Conservation (phyloP, 2,797 vertebrate species). For the Sebastes taczanowskii region DNA sequence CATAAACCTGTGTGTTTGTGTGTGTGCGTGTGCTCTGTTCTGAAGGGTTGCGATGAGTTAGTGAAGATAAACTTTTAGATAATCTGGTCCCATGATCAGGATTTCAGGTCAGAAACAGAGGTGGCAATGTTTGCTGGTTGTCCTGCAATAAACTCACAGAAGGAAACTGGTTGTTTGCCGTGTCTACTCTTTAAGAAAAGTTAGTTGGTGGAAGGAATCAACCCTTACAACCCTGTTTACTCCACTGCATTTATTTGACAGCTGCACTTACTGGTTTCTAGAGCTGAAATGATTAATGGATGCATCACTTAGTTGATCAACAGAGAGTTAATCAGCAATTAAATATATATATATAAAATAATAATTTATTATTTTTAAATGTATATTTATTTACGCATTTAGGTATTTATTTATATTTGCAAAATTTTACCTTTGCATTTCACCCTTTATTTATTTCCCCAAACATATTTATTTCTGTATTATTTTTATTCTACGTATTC, state of each 20-base stretch:
- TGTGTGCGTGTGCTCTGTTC: background rate
- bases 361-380: too few relatives aligned
- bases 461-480: too few relatives aligned
- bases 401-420: too few relatives aligned
- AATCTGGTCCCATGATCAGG: background rate
- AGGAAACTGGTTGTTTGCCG: background rate
- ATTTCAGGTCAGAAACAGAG: background rate
- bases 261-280: background rate
- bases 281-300: background rate
- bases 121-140: constrained; percentile 18
- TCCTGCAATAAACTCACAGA: constrained; percentile 47
- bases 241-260: too few relatives aligned
- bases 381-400: too few relatives aligned
- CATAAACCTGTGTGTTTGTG: constrained; percentile 3
- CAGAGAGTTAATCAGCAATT: background rate
- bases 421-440: too few relatives aligned
- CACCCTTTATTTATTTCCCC: too few relatives aligned
- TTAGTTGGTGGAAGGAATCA: background rate
- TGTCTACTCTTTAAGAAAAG: background rate
- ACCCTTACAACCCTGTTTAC: too few relatives aligned
- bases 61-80: background rate
- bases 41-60: background rate
- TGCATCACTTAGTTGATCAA: background rate
- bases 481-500: too few relatives aligned
- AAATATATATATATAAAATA: too few relatives aligned